Conservation (phyloP, 1,140 invertebrate species). For the Holotrichia oblita region DNA sequence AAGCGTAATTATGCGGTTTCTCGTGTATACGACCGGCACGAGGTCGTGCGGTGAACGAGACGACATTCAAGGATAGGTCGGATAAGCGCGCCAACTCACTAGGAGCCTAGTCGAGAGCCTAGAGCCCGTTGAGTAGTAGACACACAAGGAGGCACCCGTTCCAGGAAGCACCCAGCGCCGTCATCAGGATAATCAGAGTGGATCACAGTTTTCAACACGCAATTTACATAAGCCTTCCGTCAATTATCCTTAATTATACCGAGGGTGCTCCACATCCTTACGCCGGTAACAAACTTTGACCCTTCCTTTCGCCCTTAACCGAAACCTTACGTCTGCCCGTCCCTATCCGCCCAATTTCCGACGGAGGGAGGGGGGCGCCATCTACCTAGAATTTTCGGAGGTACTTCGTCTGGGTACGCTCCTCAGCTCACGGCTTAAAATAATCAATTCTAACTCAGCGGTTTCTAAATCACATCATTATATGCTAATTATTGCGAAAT, state of each 20-base stretch:
- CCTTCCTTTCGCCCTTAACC: constrained; percentile 3
- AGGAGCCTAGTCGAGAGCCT: too few relatives aligned
- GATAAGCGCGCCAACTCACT: neutral
- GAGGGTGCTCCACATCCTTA: constrained; percentile 24
- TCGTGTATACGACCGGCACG: neutral
- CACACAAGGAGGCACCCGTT: too few relatives aligned
- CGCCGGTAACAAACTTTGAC: constrained; percentile 30
- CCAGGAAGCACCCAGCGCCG: neutral
- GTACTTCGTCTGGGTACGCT: neutral
- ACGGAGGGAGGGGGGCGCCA: too few relatives aligned
- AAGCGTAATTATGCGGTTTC: constrained; percentile 19
- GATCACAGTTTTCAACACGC: constrained; percentile 39
- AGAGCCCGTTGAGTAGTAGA: too few relatives aligned
- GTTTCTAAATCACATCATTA: constrained; percentile 37
- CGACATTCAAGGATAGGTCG: neutral
- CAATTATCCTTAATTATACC: constrained; percentile 39
- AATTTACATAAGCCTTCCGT: constrained; percentile 40
- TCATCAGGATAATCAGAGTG: constrained; percentile 28
- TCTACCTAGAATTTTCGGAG: too few relatives aligned
- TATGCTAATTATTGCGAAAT: constrained; percentile 35
- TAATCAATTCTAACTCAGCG: constrained; percentile 31
- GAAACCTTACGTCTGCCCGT: neutral
- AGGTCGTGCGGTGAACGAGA: neutral
- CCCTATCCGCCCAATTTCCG: neutral
- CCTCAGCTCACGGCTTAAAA: neutral